phyloP scores from a whole-genome alignment of 2,797 vertebrate genomes.

The Heterohyrax brucei region DNA sequence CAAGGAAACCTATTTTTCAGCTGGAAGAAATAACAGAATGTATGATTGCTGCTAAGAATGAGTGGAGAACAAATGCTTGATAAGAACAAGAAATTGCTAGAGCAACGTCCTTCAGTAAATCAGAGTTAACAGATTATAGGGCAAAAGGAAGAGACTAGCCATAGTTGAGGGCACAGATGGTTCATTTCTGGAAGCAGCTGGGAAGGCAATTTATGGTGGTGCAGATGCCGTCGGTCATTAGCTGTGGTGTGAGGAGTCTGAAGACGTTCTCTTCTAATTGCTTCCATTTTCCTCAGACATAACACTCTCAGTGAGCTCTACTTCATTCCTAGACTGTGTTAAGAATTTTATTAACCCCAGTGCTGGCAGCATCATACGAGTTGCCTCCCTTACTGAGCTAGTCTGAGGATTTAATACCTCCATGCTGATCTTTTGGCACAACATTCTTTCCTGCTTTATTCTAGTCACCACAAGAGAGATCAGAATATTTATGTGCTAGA shows the following conservation, averaged over 20 bases:
- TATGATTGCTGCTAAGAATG: background rate
- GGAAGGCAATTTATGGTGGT: background rate
- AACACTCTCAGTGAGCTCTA: background rate
- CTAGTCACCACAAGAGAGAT: background rate
- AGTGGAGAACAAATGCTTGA: background rate
- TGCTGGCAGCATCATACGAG: background rate
- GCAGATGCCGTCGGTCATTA: background rate
- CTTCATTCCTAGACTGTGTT: background rate
- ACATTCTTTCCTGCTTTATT: background rate
- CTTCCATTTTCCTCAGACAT: background rate
- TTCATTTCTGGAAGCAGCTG: background rate
- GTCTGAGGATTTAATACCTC: background rate
- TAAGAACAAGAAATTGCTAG: background rate
- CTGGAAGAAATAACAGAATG: background rate
- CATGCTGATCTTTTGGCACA: background rate
- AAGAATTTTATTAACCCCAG: background rate
- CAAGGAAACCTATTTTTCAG: slow-evolving; percentile 3
- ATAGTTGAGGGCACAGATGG: background rate
- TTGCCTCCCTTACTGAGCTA: background rate
- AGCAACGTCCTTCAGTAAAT: background rate
- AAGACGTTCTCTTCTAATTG: slow-evolving; percentile 21
- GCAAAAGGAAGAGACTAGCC: background rate
- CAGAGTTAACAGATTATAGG: background rate
- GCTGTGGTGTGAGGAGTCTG: background rate
- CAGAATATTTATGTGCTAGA: background rate